Evolutionary conservation across 2,888 invertebrate genomes (phyloP).

Genomic region (Eupithecia tripunctaria): DNA sequence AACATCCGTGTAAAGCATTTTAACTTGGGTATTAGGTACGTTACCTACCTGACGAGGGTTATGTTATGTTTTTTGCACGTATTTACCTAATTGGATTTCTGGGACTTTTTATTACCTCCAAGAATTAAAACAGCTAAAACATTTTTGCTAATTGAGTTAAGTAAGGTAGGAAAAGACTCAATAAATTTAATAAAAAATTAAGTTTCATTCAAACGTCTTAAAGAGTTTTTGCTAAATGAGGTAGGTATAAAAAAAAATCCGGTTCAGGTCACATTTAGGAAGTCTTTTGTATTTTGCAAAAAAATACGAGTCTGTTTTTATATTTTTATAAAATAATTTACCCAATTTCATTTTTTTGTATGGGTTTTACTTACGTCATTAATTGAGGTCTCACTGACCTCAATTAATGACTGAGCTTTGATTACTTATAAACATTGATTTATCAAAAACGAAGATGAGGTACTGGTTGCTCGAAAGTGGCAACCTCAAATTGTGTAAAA

Average conservation of each 20-base stretch:
- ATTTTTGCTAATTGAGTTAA: not conserved
- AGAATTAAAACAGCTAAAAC: not conserved
- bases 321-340: not conserved
- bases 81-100: not conserved
- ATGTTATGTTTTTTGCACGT: not conserved
- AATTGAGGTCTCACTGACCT: too few relatives aligned
- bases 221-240: not conserved
- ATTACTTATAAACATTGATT: too few relatives aligned
- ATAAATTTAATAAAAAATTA: too few relatives aligned
- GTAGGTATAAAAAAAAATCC: not conserved
- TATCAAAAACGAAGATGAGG: too few relatives aligned
- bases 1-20: too few relatives aligned
- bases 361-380: not conserved
- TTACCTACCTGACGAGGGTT: too few relatives aligned
- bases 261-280: not conserved
- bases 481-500: too few relatives aligned
- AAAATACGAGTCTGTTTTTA: not conserved
- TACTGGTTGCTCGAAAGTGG: too few relatives aligned
- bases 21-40: too few relatives aligned
- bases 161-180: too few relatives aligned
- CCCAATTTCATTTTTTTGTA: not conserved
- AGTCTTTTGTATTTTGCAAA: not conserved
- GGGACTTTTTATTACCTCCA: not conserved
- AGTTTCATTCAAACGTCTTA: too few relatives aligned
- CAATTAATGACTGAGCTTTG: too few relatives aligned